phyloP scores from a whole-genome alignment of 2,888 invertebrate species.

The Cheilosia pagana region DNA sequence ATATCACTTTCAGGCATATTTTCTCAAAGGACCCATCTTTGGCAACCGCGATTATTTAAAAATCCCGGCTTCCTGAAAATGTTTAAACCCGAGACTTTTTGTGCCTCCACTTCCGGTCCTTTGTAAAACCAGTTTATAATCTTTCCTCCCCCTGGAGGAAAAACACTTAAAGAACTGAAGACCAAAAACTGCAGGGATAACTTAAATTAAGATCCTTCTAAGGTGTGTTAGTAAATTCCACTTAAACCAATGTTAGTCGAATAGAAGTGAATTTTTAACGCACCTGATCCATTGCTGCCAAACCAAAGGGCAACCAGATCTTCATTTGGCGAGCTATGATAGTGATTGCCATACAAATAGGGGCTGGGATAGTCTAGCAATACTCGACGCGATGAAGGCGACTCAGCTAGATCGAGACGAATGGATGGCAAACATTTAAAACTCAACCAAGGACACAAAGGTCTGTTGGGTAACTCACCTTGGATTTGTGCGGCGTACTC shows the following conservation, averaged over 20 bases:
- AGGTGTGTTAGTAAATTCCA: conserved; percentile 43
- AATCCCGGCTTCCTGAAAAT: too few species aligned
- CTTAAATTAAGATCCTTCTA: too few species aligned
- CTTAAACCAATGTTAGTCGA: conserved; percentile 56
- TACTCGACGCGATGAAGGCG: conserved; percentile 83
- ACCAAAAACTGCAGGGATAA: too few species aligned
- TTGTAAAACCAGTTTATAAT: too few species aligned
- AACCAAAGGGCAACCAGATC: conserved; percentile 91
- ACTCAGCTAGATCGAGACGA: conserved; percentile 80
- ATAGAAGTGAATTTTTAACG: conserved; percentile 78
- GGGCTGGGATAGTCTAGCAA: conserved; percentile 83
- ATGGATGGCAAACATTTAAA: conserved; percentile 38
- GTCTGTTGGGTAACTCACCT: conserved; percentile 78
- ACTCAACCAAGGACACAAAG: conserved; percentile 9
- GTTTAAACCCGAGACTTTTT: too few species aligned
- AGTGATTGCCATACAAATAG: conserved; percentile 83
- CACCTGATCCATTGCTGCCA: conserved; percentile 87
- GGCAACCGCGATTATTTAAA: too few species aligned
- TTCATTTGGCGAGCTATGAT: conserved; percentile 87
- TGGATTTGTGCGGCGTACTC: conserved; percentile 83
- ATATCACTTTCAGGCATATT: too few species aligned
- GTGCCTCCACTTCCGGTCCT: too few species aligned
- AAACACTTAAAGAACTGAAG: too few species aligned
- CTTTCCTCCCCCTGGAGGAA: too few species aligned
- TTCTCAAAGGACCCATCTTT: too few species aligned